Evolutionary conservation across 2,113 vertebrate genomes (phyloP), one percentile per base, ranked within the genome.

Genomic region (Megaceryle torquata): DNA sequence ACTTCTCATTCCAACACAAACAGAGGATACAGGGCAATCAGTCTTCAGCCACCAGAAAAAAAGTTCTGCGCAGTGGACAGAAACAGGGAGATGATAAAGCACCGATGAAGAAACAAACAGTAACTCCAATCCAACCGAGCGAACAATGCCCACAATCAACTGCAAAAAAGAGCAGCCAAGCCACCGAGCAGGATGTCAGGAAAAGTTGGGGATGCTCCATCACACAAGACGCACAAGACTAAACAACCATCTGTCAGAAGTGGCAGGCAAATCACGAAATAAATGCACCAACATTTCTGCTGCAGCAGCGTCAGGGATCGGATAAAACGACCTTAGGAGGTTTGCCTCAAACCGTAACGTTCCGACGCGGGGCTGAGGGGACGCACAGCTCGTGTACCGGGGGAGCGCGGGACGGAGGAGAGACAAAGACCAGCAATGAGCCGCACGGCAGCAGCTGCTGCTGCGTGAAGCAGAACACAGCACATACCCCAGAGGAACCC

Each of bases 91-190:
- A 74, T 93, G 96, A 96, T 96, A 82, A 96, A 95, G 91, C 91
- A 92, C 74, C 35, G 31, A 88, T 67, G 91, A 95, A 95, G 93
- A 93, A 97, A 96, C 83, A 79, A 92, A 70, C 92, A 97, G 71
- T 77, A 87, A 94, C 92, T 95, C 60, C 69, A 26, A 26, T 33
- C 20, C 48, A 44, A 25, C 86, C 33, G 24, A 51, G 72, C 77
- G 89, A 84, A 96, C 93, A 97, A 96, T 85, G 88, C 92, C 88
- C 25, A 0, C 81, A 65, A 94, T 94, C 75, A 82, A 95, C 83
- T 37, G 90, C 86, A 82, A n/a, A 68, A 76, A 39, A 69, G 86
- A 96, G 59, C 81, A 76, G 86, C 70, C 24, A 24, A 92, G 76
- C 65, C 53, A 65, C 63, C 26, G 86, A 89, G 84, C 65, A 14